A percentile compares a stretch with the other conserved stretches of the same genome.
These are phyloP conservation scores for Isoperla grammatica DNA, from an alignment of 2,888 invertebrate genomes.

Conservation along the genomic window DNA sequence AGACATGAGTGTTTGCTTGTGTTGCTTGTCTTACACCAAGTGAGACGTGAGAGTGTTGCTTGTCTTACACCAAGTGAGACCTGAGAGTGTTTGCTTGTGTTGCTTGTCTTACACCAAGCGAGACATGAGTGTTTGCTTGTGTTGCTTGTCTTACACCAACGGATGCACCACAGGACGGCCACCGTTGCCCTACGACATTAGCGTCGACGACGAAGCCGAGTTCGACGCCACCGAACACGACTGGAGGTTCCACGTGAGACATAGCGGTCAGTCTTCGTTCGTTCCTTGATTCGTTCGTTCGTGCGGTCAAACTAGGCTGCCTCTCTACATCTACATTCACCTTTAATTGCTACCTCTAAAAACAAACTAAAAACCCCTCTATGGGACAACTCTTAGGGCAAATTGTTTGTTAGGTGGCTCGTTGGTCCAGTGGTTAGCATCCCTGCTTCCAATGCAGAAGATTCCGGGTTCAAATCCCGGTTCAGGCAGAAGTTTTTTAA, in stretches of 20 bases:
- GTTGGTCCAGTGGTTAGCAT: no score
- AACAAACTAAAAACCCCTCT: neutral
- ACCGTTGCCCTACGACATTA: slow-evolving; percentile 48
- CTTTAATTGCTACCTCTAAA: neutral
- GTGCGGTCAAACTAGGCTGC: no score
- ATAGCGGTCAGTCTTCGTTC: slow-evolving; percentile 17
- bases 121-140: neutral
- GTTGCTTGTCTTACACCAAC: neutral
- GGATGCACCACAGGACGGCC: slow-evolving; percentile 38
- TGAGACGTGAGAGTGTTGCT: no score
- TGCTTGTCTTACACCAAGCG: no score
- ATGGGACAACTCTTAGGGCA: neutral
- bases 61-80: no score
- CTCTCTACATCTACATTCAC: neutral
- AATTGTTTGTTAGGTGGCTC: neutral
- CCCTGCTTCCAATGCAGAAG: no score
- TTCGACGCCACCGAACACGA: slow-evolving; percentile 51
- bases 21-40: no score
- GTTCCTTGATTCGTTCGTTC: neutral
- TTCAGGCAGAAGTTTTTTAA: no score
- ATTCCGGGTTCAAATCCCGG: no score
- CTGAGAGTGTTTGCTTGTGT: no score
- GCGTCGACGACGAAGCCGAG: slow-evolving; percentile 50
- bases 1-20: no score
- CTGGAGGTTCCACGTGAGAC: slow-evolving; percentile 48